Base-by-base conservation (phyloP, 30 jellyfish, hydroid and myxozoan genomes). In the Aurelia sp. region DNA sequence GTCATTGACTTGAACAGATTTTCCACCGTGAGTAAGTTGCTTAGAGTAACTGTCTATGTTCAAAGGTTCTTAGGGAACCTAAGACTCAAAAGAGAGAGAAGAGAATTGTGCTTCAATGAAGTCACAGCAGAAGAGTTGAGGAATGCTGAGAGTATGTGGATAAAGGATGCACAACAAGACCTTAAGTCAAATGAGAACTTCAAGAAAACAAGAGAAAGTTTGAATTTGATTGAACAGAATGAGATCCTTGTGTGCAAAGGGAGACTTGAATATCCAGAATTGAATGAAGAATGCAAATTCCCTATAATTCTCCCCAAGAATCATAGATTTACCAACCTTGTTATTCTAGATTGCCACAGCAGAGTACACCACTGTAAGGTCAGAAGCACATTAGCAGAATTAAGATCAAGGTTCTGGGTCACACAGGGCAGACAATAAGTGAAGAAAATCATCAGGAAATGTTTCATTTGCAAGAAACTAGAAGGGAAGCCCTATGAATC, bases 401-500 rank as follows among this genome's bases (percentile, higher is more conserved):
- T 65, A 12, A 65, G 76, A 40, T 11, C 18, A 13, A 63, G 91
- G 31, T 80, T 63, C 31, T 80, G 91, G 86, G 85, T 80, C 13
- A 35, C 91, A 24, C 67, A 67, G 60, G 91, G 47, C 63, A 27
- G 33, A 27, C 33, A 27, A 27, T 27, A 27, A 0, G 33, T 27
- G 33, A 27, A 27, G 33, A 27, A 35, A 21, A 24, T 80, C n/a
- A 33, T 63, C 18, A 24, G 41, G 1, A 41, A 65, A 10, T 80
- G 86, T 80, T n/a, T 31, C 13, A 67, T 13, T 20, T 80, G 91
- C 47, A 35, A 65, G 35, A 80, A 72, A 20, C n/a, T 16, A 16
- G 47, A 80, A 67, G 91, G 91, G 40, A 65, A 80, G 31, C 20
- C 91, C 12, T 80, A 13, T 65, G 20, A 33, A 22, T 40, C 91